Evolutionary conservation across 2,113 vertebrate species (phyloP).

Genomic region (Leiothrix lutea): DNA sequence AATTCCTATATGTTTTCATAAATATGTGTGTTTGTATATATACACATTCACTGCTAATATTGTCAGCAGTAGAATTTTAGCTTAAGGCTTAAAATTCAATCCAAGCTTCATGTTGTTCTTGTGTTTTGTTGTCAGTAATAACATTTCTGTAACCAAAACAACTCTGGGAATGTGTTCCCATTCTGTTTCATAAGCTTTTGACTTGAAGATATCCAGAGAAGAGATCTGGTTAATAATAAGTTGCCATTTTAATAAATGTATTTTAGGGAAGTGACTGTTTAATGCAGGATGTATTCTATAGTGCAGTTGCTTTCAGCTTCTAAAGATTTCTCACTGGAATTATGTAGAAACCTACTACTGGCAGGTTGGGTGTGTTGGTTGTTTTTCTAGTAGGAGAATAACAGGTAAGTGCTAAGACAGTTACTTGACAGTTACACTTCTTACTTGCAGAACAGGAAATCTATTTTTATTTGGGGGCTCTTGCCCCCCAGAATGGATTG

Average conservation of each 20-base stretch:
- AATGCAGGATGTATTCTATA: not conserved
- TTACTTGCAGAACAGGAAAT: not conserved
- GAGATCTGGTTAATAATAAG: not conserved
- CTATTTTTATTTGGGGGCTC: not conserved
- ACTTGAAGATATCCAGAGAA: not conserved
- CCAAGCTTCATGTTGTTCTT: not conserved
- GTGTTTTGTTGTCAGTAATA: not conserved
- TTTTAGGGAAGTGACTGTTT: not conserved
- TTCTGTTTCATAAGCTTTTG: not conserved
- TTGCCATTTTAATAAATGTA: not conserved
- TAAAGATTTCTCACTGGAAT: not conserved
- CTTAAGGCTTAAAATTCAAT: not conserved
- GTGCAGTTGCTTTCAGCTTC: not conserved
- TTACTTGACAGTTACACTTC: not conserved
- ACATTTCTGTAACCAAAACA: not conserved
- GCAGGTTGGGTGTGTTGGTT: not conserved
- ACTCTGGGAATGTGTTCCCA: not conserved
- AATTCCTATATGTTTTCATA: not conserved
- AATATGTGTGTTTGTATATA: accelerated
- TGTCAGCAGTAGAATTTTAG: not conserved
- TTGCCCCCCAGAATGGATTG: not conserved
- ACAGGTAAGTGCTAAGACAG: not conserved
- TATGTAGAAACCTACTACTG: not conserved
- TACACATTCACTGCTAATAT: not conserved
- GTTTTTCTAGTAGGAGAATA: not conserved